These are phyloP conservation scores for Phalacrocorax brasilianus DNA, from an alignment of 2,113 vertebrate genomes.

Conservation along the genomic window DNA sequence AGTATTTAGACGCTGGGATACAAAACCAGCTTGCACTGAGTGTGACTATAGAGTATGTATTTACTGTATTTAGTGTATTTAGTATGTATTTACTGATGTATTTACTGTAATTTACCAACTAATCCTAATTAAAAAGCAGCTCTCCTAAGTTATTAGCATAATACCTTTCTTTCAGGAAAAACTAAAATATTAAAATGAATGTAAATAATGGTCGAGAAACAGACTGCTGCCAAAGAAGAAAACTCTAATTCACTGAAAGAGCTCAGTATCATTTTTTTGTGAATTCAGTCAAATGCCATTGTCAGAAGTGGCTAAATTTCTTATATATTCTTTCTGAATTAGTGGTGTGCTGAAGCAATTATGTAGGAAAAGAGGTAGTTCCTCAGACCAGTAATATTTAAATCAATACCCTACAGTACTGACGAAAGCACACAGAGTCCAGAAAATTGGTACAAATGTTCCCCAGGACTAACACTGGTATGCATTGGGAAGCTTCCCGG, in stretches of 20 bases:
- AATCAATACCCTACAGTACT: background rate
- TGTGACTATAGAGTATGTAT: background rate
- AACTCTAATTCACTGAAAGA: background rate
- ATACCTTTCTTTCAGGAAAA: background rate
- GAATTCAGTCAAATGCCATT: background rate
- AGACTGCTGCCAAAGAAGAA: background rate
- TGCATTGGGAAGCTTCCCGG: background rate
- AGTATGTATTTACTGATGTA: background rate
- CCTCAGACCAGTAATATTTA: background rate
- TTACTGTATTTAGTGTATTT: background rate
- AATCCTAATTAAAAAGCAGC: background rate
- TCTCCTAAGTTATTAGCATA: background rate
- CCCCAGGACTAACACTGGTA: background rate
- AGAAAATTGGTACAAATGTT: background rate
- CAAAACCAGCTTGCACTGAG: background rate
- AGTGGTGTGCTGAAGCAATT: background rate
- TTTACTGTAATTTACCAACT: too few relatives aligned
- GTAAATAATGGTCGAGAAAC: background rate
- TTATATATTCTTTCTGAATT: background rate
- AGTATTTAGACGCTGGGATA: background rate
- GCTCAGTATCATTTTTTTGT: background rate
- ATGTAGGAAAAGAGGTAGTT: background rate
- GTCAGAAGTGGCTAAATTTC: background rate
- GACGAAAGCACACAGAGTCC: background rate
- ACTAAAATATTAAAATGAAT: background rate